Base-by-base conservation (phyloP, 1,140 invertebrate genomes). In the Stegodyphus dumicola region DNA sequence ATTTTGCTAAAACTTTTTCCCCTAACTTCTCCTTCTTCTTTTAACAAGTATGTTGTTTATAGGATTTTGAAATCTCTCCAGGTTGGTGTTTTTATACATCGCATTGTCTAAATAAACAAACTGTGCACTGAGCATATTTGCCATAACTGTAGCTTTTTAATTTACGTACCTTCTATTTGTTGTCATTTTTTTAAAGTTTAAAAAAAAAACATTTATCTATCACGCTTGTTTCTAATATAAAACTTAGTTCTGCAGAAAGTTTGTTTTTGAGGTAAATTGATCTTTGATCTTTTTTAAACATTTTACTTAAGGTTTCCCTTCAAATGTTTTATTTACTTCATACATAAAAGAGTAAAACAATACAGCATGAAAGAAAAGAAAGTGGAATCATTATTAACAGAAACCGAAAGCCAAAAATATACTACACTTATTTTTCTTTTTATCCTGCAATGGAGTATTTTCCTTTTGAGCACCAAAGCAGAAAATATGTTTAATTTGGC, bases 31-130 rank as follows among this genome's bases (percentile, higher is more conserved):
- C 33, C n/a, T 13, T 64, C n/a, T 64, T 64, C n/a, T 13, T 64
- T 13, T 10, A 64, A 13, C n/a, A n/a, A 13, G 60, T 5, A 64
- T 64, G 6, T 64, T 64, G n/a, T 64, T 64, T 9, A 13, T 64
- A n/a, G n/a, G 6, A 64, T n/a, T 64, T 6, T 13, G 60, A 17
- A 67, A 67, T 10, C n/a, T 17, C 66, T 17, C 48, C 11, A 48
- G 2, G 15, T 76, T 13, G 13, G 10, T 75, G 18, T 51, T 75
- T 33, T 60, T 9, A 5, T 18, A 49, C 15, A 48, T 76, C 33
- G 48, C 64, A 76, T 76, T 76, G 56, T 15, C 54, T 60, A 76
- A 76, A 76, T 76, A 76, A 76, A 76, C 56, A 76, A 76, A 6
- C 49, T 76, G 64, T 60, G 64, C 64, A 64, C 49, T 76, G 18